A percentile compares a stretch with the other conserved stretches of the same genome.
These are phyloP conservation scores for Heliconius cydno DNA, from an alignment of 2,888 invertebrate genomes.

Conservation along the genomic window DNA sequence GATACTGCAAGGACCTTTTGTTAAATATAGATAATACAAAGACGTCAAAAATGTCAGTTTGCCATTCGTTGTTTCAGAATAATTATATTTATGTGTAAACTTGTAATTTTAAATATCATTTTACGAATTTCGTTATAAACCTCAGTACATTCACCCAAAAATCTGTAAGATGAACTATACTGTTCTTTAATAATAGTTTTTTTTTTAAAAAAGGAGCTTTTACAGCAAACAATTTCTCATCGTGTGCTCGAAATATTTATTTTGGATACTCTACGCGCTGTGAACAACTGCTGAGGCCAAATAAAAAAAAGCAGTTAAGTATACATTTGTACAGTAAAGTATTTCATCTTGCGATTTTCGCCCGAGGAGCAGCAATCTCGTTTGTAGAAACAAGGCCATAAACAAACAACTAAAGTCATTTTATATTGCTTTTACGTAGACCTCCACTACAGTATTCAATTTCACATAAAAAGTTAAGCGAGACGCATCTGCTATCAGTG, in stretches of 20 bases:
- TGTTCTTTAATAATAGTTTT: not conserved
- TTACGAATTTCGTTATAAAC: not conserved
- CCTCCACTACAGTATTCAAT: constrained; percentile 44
- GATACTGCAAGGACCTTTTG: no score
- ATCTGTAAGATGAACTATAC: not conserved
- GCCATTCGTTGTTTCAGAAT: not conserved
- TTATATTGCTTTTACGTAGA: constrained; percentile 40
- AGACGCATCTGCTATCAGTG: constrained; percentile 42
- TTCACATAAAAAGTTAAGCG: constrained; percentile 44
- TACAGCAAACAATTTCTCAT: not conserved
- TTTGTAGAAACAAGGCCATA: constrained; percentile 40
- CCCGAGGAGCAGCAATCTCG: constrained; percentile 44
- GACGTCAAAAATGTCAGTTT: not conserved
- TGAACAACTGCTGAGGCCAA: constrained; percentile 20
- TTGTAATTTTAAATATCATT: not conserved
- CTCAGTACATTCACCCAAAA: not conserved
- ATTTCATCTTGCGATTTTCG: constrained; percentile 45
- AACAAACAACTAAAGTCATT: constrained; percentile 39
- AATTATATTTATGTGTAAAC: not conserved
- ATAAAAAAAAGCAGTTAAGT: constrained; percentile 26
- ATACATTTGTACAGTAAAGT: constrained; percentile 36
- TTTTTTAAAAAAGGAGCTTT: not conserved
- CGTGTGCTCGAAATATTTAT: constrained; percentile 16
- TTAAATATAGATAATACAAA: not conserved
- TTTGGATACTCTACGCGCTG: constrained; percentile 23